Percentiles rank a stretch among this genome's conserved stretches.
These are phyloP conservation scores for Pristionchus japonicus DNA, from an alignment of 2,888 invertebrate species.

Conservation along the genomic window DNA sequence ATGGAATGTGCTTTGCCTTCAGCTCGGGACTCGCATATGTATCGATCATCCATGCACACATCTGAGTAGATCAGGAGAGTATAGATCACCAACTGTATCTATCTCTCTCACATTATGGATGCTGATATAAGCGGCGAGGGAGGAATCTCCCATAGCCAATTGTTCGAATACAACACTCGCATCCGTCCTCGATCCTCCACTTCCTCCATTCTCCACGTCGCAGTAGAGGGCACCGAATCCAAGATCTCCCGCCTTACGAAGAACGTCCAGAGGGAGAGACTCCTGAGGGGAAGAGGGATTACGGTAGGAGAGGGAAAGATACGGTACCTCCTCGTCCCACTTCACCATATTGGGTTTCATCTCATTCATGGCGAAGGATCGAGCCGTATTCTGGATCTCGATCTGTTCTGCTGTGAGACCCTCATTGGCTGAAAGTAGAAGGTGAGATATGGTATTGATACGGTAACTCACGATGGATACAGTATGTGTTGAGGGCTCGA, in stretches of 20 bases:
- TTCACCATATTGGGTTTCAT: constrained; percentile 79
- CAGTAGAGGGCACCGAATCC: constrained; percentile 81
- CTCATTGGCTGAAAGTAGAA: constrained; percentile 74
- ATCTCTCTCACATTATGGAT: constrained; percentile 79
- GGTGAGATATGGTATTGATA: background rate
- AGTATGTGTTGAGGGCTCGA: constrained; percentile 45
- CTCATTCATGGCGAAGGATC: constrained; percentile 79
- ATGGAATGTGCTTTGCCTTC: constrained; percentile 77
- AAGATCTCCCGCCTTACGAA: constrained; percentile 78
- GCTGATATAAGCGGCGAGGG: constrained; percentile 80
- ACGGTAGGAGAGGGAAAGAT: constrained; percentile 56
- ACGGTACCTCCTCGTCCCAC: constrained; percentile 79
- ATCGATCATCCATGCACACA: constrained; percentile 79
- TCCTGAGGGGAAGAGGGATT: constrained; percentile 69
- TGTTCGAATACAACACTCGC: constrained; percentile 77
- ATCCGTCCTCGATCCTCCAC: constrained; percentile 72
- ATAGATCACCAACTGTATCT: background rate
- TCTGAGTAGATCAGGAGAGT: background rate
- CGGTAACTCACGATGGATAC: constrained; percentile 51
- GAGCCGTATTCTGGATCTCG: constrained; percentile 79
- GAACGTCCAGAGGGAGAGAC: constrained; percentile 78
- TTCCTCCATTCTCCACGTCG: constrained; percentile 78
- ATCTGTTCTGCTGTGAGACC: constrained; percentile 78
- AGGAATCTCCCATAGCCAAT: constrained; percentile 79
- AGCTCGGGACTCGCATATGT: constrained; percentile 78